phyloP scores from a whole-genome alignment of 2,113 vertebrate species.

The Taurulus bubalis region DNA sequence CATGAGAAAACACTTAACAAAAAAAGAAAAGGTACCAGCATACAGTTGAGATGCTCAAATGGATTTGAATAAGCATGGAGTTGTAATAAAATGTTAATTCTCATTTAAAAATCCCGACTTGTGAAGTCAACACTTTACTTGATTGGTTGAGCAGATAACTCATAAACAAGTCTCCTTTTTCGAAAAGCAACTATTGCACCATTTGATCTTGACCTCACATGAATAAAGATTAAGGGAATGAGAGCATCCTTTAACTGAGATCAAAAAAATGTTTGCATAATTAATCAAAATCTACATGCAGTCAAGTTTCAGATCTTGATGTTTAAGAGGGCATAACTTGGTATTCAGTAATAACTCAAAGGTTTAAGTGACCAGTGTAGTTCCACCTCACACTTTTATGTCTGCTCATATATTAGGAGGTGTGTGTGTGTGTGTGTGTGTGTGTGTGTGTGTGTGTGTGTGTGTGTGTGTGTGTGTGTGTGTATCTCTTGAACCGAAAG shows the following conservation, averaged over 20 bases:
- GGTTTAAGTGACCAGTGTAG: background rate
- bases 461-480: background rate
- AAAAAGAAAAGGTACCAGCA: background rate
- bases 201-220: constrained; percentile 34
- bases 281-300: constrained; percentile 45
- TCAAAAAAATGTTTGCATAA: constrained; percentile 38
- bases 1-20: background rate
- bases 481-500: background rate
- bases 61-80: background rate
- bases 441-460: background rate
- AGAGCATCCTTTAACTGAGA: background rate
- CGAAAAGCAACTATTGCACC: background rate
- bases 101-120: background rate
- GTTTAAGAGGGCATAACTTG: constrained; percentile 40
- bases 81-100: constrained; percentile 11
- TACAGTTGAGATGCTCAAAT: background rate
- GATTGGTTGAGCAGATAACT: background rate
- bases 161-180: background rate
- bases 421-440: too few species aligned
- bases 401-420: background rate
- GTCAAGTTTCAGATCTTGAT: constrained; percentile 27
- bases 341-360: constrained; percentile 17
- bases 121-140: background rate
- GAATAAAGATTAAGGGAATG: constrained; percentile 27
- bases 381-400: background rate